phyloP scores from a whole-genome alignment of 2,888 invertebrate species.

The Lamellibrachia columna region DNA sequence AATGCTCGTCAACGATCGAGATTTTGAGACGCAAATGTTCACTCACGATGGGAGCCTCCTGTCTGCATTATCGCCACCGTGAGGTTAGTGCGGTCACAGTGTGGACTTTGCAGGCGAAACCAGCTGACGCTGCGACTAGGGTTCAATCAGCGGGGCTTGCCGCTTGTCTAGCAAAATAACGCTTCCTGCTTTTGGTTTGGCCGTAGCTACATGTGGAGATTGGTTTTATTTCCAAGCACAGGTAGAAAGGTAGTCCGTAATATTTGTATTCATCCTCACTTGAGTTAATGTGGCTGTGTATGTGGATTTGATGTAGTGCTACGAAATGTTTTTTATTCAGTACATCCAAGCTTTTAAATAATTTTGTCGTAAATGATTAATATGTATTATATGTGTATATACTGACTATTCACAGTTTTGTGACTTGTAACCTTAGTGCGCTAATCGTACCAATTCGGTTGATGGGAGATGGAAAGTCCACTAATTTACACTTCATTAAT shows the following conservation, averaged over 20 bases:
- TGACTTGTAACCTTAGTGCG: background rate
- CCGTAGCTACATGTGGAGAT: background rate
- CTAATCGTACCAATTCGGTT: background rate
- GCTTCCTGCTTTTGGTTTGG: background rate
- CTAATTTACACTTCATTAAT: background rate
- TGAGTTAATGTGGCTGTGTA: background rate
- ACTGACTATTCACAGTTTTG: background rate
- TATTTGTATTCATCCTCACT: background rate
- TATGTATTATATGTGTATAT: background rate
- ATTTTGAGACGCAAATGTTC: background rate
- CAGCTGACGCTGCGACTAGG: background rate
- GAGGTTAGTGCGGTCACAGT: background rate
- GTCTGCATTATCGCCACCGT: background rate
- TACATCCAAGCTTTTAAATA: no score
- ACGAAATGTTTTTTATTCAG: no score
- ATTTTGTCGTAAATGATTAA: no score
- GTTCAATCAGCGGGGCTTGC: background rate
- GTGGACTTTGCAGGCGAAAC: background rate
- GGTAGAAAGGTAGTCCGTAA: background rate
- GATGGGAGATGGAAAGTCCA: background rate
- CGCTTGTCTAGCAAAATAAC: background rate
- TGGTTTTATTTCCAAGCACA: background rate
- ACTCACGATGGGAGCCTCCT: background rate
- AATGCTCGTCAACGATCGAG: background rate
- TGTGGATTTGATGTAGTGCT: background rate